phyloP scores from a whole-genome alignment of 2,888 invertebrate genomes.

The Salpingus planirostris region DNA sequence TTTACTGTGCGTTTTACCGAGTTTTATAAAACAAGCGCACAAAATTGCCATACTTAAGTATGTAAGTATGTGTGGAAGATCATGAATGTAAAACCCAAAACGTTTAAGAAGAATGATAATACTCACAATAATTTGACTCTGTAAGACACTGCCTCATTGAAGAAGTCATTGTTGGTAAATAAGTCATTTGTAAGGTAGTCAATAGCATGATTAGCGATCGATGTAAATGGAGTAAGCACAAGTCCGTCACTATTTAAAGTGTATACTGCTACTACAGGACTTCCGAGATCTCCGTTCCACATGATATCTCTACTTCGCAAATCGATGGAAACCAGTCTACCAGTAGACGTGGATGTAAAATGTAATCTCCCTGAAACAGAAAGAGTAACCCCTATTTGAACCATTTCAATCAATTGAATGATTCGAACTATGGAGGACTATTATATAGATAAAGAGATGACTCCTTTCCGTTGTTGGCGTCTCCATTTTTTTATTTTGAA shows the following conservation, averaged over 20 bases:
- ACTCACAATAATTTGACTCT: constrained; percentile 48
- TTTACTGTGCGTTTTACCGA: too few relatives aligned
- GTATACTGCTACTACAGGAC: constrained; percentile 88
- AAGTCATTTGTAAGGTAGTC: constrained; percentile 45
- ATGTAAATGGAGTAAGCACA: constrained; percentile 78
- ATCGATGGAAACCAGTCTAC: constrained; percentile 77
- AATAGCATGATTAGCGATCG: constrained; percentile 79
- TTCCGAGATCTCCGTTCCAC: constrained; percentile 81
- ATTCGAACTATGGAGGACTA: too few relatives aligned
- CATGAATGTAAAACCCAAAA: too few relatives aligned
- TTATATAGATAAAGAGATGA: too few relatives aligned
- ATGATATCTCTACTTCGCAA: constrained; percentile 69
- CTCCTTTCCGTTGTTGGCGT: too few relatives aligned
- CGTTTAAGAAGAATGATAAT: too few relatives aligned
- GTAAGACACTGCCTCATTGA: constrained; percentile 37
- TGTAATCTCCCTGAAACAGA: constrained; percentile 64
- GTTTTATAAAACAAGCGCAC: too few relatives aligned
- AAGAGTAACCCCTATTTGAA: too few relatives aligned
- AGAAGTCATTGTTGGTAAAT: constrained; percentile 33
- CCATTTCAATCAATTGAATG: too few relatives aligned
- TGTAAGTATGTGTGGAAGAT: too few relatives aligned
- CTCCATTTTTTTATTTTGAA: too few relatives aligned
- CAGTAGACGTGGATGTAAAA: constrained; percentile 83
- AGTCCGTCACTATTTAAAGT: constrained; percentile 66
- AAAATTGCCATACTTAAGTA: too few relatives aligned